These are phyloP conservation scores for Myxocyprinus asiaticus DNA, from an alignment of 2,113 vertebrate genomes.

Conservation along the genomic window DNA sequence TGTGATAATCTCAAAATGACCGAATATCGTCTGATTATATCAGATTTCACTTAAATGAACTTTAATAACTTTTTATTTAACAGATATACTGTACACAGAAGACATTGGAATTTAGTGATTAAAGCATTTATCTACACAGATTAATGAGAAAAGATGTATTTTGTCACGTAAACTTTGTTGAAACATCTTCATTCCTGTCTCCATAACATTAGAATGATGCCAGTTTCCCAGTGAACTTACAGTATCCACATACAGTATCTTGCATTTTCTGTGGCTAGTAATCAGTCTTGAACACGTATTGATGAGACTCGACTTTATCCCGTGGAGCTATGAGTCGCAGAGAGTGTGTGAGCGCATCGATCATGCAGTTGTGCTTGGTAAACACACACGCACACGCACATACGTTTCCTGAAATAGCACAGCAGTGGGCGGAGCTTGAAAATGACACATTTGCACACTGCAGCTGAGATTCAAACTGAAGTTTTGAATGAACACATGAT, in stretches of 20 bases:
- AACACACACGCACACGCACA: neutral
- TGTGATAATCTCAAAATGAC: too few relatives aligned
- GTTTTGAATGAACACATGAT: too few relatives aligned
- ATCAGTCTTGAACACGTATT: slow-evolving; percentile 58
- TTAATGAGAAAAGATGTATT: too few relatives aligned
- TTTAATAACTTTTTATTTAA: too few relatives aligned
- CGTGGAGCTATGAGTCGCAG: slow-evolving; percentile 54
- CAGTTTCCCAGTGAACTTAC: neutral
- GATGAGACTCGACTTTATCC: slow-evolving; percentile 55
- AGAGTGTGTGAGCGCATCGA: slow-evolving; percentile 59
- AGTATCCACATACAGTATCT: slow-evolving; percentile 18
- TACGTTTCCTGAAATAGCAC: slow-evolving; percentile 57
- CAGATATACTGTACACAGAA: too few relatives aligned
- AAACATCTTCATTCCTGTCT: too few relatives aligned
- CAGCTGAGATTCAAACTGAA: neutral
- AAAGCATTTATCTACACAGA: too few relatives aligned
- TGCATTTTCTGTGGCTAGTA: slow-evolving; percentile 44
- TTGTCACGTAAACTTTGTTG: too few relatives aligned
- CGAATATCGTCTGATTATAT: too few relatives aligned
- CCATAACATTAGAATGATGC: too few relatives aligned
- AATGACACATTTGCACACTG: slow-evolving; percentile 37
- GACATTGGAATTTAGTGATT: too few relatives aligned
- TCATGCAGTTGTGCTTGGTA: slow-evolving; percentile 51
- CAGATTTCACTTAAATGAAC: too few relatives aligned
- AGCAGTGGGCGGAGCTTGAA: slow-evolving; percentile 25